A percentile compares a stretch with the other conserved stretches of the same genome.
Evolutionary conservation across 53 echinoderm and acorn worm genomes (phyloP).

Genomic region (Astropecten irregularis): DNA sequence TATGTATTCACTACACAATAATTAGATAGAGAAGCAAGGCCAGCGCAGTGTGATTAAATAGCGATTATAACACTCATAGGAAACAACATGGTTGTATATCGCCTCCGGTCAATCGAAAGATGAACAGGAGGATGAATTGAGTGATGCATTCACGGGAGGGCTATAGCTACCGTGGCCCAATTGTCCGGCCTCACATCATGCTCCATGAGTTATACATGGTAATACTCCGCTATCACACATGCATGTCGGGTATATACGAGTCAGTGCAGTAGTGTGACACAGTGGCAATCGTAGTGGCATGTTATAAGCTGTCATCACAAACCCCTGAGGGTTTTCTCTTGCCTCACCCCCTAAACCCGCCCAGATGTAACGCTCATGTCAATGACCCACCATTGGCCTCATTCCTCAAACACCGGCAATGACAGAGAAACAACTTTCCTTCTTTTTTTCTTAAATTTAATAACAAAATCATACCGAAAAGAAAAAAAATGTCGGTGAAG

Average conservation of each 20-base stretch:
- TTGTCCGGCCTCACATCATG: no score
- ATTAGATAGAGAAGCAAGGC: no score
- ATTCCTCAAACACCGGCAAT: constrained; percentile 61
- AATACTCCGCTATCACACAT: constrained; percentile 41
- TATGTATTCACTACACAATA: no score
- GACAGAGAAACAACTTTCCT: constrained; percentile 44
- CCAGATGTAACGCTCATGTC: constrained; percentile 49
- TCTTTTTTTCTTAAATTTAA: background rate
- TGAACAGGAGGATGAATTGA: no score
- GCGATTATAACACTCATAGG: no score
- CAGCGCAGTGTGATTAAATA: no score
- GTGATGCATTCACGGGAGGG: no score
- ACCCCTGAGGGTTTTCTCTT: constrained; percentile 4
- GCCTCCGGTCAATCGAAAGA: no score
- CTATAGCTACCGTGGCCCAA: no score
- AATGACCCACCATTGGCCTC: constrained; percentile 62
- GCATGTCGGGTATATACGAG: constrained; percentile 55
- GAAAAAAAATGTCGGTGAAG: constrained; percentile 39
- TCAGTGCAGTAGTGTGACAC: no score
- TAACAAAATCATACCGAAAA: no score
- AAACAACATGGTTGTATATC: no score
- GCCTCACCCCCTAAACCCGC: constrained; percentile 57
- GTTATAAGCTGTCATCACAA: constrained; percentile 46
- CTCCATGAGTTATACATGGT: background rate
- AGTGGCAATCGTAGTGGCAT: constrained; percentile 40